phyloP scores from a whole-genome alignment of 2,113 vertebrate species.

The Chionomys nivalis region DNA sequence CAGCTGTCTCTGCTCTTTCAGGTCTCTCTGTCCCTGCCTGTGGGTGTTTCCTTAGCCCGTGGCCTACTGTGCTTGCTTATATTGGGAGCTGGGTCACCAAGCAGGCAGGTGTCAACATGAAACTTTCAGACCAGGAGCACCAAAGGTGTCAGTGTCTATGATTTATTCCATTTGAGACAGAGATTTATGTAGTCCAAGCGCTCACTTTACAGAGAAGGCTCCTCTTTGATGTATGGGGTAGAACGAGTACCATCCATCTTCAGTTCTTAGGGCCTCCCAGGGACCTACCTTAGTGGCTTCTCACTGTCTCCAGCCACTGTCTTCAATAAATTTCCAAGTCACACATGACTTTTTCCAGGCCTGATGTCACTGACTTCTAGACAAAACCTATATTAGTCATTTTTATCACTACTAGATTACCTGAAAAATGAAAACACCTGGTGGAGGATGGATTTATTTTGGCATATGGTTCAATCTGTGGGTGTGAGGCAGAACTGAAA shows the following conservation, averaged over 20 bases:
- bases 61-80: not conserved
- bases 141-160: not conserved
- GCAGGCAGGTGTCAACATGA: not conserved
- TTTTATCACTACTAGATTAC: not conserved
- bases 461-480: not conserved
- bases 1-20: not conserved
- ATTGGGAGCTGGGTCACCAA: not conserved
- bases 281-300: not conserved
- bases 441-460: not conserved
- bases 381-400: not conserved
- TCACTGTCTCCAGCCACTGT: not conserved
- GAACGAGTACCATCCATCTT: not conserved
- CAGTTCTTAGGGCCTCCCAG: not conserved
- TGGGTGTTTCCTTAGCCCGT: not conserved
- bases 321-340: not conserved
- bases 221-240: fast-evolving
- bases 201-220: not conserved
- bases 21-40: not conserved
- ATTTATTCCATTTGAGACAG: not conserved
- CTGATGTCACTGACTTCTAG: not conserved
- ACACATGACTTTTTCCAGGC: not conserved
- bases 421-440: not conserved
- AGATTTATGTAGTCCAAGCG: not conserved
- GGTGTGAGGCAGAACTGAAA: not conserved
- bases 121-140: not conserved